Evolutionary conservation across 2,888 invertebrate species (phyloP).

Genomic region (Ochropleura plecta): DNA sequence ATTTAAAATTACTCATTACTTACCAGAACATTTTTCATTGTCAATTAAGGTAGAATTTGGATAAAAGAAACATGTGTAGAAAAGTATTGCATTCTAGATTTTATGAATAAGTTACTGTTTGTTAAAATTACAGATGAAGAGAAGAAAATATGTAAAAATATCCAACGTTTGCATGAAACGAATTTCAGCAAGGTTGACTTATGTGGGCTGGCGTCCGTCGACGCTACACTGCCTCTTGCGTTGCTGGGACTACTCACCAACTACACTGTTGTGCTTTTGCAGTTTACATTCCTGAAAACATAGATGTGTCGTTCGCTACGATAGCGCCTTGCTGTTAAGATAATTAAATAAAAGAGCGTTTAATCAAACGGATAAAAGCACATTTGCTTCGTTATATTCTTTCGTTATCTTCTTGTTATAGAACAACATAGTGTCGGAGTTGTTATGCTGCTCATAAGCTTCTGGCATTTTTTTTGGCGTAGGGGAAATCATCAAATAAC

Average conservation of each 20-base stretch:
- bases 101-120: background rate
- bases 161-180: constrained; percentile 12
- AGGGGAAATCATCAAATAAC: too few species aligned
- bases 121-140: constrained; percentile 7
- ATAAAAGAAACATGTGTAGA: background rate
- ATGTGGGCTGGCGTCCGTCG: constrained; percentile 4
- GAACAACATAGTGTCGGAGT: too few species aligned
- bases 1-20: too few species aligned
- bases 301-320: background rate
- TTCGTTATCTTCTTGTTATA: background rate
- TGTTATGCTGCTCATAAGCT: too few species aligned
- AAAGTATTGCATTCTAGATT: background rate
- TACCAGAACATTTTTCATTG: too few species aligned
- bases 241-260: constrained; percentile 17
- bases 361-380: background rate
- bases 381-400: background rate
- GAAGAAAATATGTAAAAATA: constrained; percentile 16
- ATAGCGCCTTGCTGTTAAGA: background rate
- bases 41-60: too few species aligned
- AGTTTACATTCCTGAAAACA: constrained; percentile 8
- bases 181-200: constrained; percentile 18
- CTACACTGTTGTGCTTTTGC: constrained; percentile 13
- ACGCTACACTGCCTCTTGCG: background rate
- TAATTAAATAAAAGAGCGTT: background rate
- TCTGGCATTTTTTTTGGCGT: too few species aligned